Evolutionary conservation across 2,888 invertebrate species (phyloP), one percentile per base, ranked within the genome.

Genomic region (Mamestra brassicae): DNA sequence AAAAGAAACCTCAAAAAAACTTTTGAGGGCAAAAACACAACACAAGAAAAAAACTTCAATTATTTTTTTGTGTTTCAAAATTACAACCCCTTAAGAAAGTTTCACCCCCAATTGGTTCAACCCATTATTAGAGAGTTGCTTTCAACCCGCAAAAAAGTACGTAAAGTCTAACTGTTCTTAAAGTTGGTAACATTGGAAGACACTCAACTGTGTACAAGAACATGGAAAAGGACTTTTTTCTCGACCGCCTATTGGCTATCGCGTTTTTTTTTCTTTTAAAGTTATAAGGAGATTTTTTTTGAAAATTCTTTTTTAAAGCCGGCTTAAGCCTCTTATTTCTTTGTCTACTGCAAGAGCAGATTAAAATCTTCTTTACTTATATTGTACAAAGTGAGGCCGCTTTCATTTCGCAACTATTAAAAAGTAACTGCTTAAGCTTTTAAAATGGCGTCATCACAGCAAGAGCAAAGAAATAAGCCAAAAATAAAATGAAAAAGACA

Each of bases 41-140:
- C 10, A 78, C 47, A 36, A 62, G n/a, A 47, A 78, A 70, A 78
- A 71, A 55, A 26, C n/a, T 42, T 45, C n/a, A 71, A 69, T 58
- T 0, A 13, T 64, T 52, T 65, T 26, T 68, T 67, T 64, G 76
- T 55, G 55, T 74, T 80, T 45, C 5, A 52, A 73, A 69, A 57
- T 76, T 84, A 74, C 64, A 85, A 78, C 79, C 74, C 81, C 76
- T 71, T 74, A 50, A 34, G 4, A 81, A 61, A 71, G 62, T 82
- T 76, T 66, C 54, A n/a, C 47, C 83, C 61, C 76, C 85, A 74
- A 83, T 80, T 77, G 76, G 54, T 73, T 69, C 74, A 72, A 79
- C 83, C 87, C 87, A 87, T 86, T 86, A 87, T 71, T 66, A 60
- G 34, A 58, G 57, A 62, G 60, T 76, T 64, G 47, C 76, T 72